Conservation (phyloP, 2,113 vertebrate species). For the Tupaia tana region DNA sequence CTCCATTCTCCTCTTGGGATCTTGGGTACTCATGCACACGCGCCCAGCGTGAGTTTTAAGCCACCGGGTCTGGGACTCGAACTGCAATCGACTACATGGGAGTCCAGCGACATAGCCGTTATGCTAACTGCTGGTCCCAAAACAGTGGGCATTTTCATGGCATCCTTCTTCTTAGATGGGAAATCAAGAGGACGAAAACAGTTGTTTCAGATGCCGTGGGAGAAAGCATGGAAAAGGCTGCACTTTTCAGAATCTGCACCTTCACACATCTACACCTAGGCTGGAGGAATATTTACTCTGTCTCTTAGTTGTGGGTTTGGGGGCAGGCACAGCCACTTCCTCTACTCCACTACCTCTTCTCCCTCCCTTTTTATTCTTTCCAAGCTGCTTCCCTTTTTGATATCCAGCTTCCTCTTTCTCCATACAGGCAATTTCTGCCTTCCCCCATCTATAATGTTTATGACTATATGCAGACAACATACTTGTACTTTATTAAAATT, state of each 20-base stretch:
- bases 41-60: too few relatives aligned
- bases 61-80: too few relatives aligned
- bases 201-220: background rate
- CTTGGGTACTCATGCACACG: too few relatives aligned
- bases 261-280: accelerated
- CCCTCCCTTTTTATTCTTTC: background rate
- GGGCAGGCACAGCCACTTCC: background rate
- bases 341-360: background rate
- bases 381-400: slow-evolving; percentile 48
- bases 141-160: background rate
- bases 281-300: background rate
- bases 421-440: background rate
- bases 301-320: background rate
- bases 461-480: background rate
- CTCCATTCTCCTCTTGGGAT: too few relatives aligned
- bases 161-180: background rate
- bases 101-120: too few relatives aligned
- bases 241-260: background rate
- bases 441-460: background rate
- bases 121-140: too few relatives aligned
- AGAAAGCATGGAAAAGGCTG: background rate
- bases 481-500: background rate
- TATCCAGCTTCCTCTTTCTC: slow-evolving; percentile 52
- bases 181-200: background rate
- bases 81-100: too few relatives aligned